Evolutionary conservation across 2,888 invertebrate species (phyloP).

Genomic region (Carterocephalus palaemon): DNA sequence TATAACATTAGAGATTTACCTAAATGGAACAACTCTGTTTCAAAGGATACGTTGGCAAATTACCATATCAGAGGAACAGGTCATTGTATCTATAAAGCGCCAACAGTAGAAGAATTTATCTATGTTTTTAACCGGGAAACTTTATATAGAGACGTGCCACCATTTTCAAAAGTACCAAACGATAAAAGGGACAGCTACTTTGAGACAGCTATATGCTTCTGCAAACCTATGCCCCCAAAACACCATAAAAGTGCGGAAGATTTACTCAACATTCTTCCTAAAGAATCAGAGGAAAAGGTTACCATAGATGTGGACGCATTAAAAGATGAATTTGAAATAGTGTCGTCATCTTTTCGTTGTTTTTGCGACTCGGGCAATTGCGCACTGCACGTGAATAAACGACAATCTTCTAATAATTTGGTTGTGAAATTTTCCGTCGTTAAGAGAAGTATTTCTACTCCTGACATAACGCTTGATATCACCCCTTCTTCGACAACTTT

Average conservation of each 20-base stretch:
- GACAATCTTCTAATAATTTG: slow-evolving; percentile 49
- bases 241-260: slow-evolving; percentile 70
- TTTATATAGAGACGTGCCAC: slow-evolving; percentile 52
- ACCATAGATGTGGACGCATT: slow-evolving; percentile 54
- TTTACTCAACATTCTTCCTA: slow-evolving; percentile 49
- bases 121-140: slow-evolving; percentile 71
- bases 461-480: slow-evolving; percentile 60
- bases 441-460: slow-evolving; percentile 70
- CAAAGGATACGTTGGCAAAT: slow-evolving; percentile 63
- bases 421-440: slow-evolving; percentile 68
- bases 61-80: slow-evolving; percentile 74
- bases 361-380: slow-evolving; percentile 66
- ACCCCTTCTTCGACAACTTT: slow-evolving; percentile 55
- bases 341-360: slow-evolving; percentile 63
- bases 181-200: slow-evolving; percentile 60
- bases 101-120: slow-evolving; percentile 67
- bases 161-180: slow-evolving; percentile 54
- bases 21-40: slow-evolving; percentile 55
- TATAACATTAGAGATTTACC: slow-evolving; percentile 54
- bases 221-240: slow-evolving; percentile 61
- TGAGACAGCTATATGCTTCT: slow-evolving; percentile 74
- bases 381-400: slow-evolving; percentile 55
- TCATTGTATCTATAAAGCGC: slow-evolving; percentile 69
- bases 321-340: slow-evolving; percentile 49
- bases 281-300: slow-evolving; percentile 49